These are phyloP conservation scores for Tor tambroides DNA, from an alignment of 2,113 vertebrate species.

Conservation along the genomic window DNA sequence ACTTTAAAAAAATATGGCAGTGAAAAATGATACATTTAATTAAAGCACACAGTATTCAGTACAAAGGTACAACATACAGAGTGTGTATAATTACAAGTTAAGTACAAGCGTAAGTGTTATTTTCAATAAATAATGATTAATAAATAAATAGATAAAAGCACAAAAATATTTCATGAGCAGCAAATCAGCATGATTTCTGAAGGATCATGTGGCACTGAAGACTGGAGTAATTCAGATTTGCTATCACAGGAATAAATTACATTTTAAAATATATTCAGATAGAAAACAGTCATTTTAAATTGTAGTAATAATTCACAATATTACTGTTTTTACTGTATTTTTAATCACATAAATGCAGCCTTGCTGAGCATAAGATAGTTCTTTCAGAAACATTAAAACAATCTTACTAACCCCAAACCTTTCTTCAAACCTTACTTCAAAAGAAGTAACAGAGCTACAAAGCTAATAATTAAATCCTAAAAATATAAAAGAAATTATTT, in stretches of 20 bases:
- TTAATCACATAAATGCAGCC: background rate
- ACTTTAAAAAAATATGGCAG: background rate
- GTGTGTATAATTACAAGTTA: no score
- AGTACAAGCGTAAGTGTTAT: no score
- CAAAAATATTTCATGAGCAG: background rate
- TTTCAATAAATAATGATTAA: no score
- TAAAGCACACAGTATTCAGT: background rate
- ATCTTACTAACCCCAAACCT: background rate
- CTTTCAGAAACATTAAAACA: background rate
- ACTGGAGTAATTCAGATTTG: background rate
- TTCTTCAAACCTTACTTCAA: background rate
- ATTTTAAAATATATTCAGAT: background rate
- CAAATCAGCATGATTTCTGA: background rate
- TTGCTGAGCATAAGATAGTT: background rate
- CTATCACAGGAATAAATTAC: background rate
- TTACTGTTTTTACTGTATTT: background rate
- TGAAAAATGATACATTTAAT: background rate
- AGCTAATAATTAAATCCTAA: no score
- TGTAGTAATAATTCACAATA: background rate
- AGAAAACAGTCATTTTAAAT: background rate
- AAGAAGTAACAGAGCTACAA: no score
- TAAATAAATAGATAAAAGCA: background rate
- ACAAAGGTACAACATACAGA: background rate
- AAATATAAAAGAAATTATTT: no score
- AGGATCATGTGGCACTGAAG: background rate